Percentiles rank a stretch among this genome's conserved stretches.
phyloP scores from a whole-genome alignment of 1,140 invertebrate species.

The Zaprionus gabonicus region DNA sequence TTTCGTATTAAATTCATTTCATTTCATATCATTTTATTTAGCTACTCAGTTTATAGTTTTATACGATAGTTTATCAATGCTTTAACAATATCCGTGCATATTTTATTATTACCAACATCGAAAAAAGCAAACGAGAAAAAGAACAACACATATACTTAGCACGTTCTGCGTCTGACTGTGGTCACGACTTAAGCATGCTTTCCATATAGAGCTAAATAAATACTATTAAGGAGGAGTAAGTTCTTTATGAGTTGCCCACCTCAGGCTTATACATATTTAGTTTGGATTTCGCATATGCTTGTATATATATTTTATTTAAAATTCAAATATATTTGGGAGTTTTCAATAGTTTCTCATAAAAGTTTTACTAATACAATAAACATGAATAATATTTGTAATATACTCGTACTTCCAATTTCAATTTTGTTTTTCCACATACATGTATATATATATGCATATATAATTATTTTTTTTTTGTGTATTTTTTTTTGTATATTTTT shows the following conservation, averaged over 20 bases:
- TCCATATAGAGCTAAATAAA: constrained; percentile 38
- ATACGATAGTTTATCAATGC: constrained; percentile 7
- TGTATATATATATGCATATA: constrained; percentile 25
- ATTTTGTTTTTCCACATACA: constrained; percentile 9
- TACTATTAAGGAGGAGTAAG: constrained; percentile 38
- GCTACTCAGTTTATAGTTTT: constrained; percentile 20
- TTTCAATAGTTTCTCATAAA: constrained; percentile 55
- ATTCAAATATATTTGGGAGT: constrained; percentile 58
- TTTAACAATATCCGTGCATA: constrained; percentile 26
- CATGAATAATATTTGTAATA: constrained; percentile 71
- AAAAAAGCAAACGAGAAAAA: neutral
- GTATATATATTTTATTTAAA: constrained; percentile 57
- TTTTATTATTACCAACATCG: neutral
- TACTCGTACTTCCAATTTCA: constrained; percentile 44
- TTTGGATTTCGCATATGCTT: constrained; percentile 14
- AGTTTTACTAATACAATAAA: constrained; percentile 76
- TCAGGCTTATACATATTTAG: constrained; percentile 20
- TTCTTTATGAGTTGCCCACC: constrained; percentile 40
- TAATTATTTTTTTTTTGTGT: constrained; percentile 18
- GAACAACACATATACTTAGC: neutral
- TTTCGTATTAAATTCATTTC: constrained; percentile 51
- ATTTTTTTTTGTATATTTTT: constrained; percentile 72
- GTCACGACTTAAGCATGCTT: constrained; percentile 20
- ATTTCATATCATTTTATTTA: constrained; percentile 29
- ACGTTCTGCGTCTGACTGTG: constrained; percentile 18